Conservation (phyloP, 2,113 vertebrate genomes). For the Pterophyllum scalare region DNA sequence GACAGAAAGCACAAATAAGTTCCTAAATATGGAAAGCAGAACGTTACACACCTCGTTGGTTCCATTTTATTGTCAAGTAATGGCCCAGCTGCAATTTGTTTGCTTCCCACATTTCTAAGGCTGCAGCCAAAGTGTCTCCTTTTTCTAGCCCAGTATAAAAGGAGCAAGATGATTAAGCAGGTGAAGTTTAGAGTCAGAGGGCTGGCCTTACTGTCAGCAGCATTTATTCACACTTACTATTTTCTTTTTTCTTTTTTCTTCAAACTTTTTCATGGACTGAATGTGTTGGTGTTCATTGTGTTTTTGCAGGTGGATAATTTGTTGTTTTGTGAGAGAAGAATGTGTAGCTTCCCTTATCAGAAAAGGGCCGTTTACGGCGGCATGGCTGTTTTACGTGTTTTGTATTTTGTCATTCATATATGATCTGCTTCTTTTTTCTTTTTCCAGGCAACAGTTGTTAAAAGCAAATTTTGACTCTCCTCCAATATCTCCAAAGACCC, state of each 20-base stretch:
- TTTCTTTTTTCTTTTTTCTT: not conserved
- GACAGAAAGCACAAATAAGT: slow-evolving; percentile 56
- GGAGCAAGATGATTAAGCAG: slow-evolving; percentile 19
- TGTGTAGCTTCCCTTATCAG: not conserved
- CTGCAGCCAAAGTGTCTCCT: slow-evolving; percentile 47
- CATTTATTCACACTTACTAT: slow-evolving; percentile 6
- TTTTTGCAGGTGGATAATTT: no score
- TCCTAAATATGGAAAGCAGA: slow-evolving; percentile 70
- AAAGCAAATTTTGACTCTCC: slow-evolving; percentile 81
- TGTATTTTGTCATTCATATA: slow-evolving; percentile 3
- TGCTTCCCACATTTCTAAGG: slow-evolving; percentile 72
- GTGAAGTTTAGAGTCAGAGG: slow-evolving; percentile 29
- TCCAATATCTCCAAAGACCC: slow-evolving; percentile 73
- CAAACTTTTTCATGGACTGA: no score
- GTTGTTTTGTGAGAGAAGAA: not conserved
- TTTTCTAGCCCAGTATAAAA: slow-evolving; percentile 32
- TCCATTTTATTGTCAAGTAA: slow-evolving; percentile 74
- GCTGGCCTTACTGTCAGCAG: slow-evolving; percentile 32
- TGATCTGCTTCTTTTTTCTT: slow-evolving; percentile 12
- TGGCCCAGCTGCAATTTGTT: slow-evolving; percentile 65
- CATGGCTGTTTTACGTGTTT: not conserved
- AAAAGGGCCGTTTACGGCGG: not conserved
- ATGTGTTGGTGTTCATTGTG: no score
- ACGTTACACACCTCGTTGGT: slow-evolving; percentile 72
- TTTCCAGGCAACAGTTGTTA: slow-evolving; percentile 83